Evolutionary conservation across 1,140 invertebrate species (phyloP), one percentile per base, ranked within the genome.

Genomic region (Meloidogyne chitwoodi): DNA sequence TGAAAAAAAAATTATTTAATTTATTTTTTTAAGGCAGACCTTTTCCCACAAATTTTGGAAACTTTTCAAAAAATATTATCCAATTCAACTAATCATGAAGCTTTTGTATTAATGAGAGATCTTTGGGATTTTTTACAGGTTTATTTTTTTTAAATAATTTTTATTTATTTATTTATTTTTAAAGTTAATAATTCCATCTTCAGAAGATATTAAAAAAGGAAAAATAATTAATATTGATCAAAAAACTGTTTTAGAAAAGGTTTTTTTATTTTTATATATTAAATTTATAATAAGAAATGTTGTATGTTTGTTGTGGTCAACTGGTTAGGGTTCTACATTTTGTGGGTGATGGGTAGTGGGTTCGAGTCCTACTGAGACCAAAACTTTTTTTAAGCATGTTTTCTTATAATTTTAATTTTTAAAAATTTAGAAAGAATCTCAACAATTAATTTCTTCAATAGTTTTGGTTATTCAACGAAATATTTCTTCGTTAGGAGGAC

Each of bases 81-180:
- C 34, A n/a, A 44, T 24, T 26, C 34, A 41, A 76, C 26, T 12
- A 76, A 76, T 38, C 41, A 62, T 26, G 75, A 76, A 70, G 56
- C 16, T 16, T 48, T 44, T 29, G 68, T 76, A n/a, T 44, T 76
- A 31, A 48, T 76, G 66, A 64, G 31, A 22, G 29, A 71, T 34
- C 64, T 76, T 11, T 76, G 75, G 75, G 26, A 71, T 34, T 76
- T 76, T 70, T 70, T 76, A 44, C 44, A 70, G 75, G 75, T 74
- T 31, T 69, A 26, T 63, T 38, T 6, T 11, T 31, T 73, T 19
- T 8, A 24, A 22, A 22, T 22, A 10, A 48, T 38, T 38, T n/a
- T 34, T 22, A 2, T n/a, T 63, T 24, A 31, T 14, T 68, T 61
- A 11, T 8, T 14, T 16, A 26, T 72, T 56, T 73, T 29, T 71